Evolutionary conservation across 2,113 vertebrate genomes (phyloP), one percentile per base, ranked within the genome.

Genomic region (Ammodramus savannarum): DNA sequence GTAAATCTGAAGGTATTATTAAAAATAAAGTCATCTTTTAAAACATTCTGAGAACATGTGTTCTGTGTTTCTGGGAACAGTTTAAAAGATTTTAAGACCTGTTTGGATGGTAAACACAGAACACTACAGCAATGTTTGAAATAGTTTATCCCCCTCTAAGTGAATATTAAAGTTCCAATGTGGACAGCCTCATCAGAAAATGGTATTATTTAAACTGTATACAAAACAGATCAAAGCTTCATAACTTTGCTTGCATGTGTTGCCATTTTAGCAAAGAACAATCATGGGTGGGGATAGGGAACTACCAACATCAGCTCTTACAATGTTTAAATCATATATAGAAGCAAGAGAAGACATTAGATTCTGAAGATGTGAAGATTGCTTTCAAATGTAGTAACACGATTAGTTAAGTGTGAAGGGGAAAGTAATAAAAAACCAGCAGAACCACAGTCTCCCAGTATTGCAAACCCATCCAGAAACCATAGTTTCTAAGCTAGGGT

Each of bases 241-340:
- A 65, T 91, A 93, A 97, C 95, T 97, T 97, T 97, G 79, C 80
- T 97, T 74, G 65, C 94, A 96, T 97, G 97, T 97, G 97, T 94
- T 96, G 97, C 96, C 97, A 96, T 97, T 95, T 97, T 91, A 97
- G 90, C 68, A 74, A 88, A 95, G 75, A 94, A 86, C 29, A 85
- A 81, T 69, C 61, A 93, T 0, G 32, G 67, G 74, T 88, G 75
- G 89, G 85, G 91, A 83, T 27, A 93, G 61, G 89, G 74, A 94
- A 90, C 63, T 90, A 67, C 79, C 61, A 86, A 39, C 63, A 81
- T 59, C n/a, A 65, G 34, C 61, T 90, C 82, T 54, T 59, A 83
- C 34, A 86, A 78, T 21, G 55, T 63, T 77, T 91, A 90, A 90
- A 69, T 89, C 79, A 81, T 27, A 77, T 58, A 75, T 67, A 80